phyloP scores from a whole-genome alignment of 2,113 vertebrate genomes.

The Myiozetetes cayanensis region DNA sequence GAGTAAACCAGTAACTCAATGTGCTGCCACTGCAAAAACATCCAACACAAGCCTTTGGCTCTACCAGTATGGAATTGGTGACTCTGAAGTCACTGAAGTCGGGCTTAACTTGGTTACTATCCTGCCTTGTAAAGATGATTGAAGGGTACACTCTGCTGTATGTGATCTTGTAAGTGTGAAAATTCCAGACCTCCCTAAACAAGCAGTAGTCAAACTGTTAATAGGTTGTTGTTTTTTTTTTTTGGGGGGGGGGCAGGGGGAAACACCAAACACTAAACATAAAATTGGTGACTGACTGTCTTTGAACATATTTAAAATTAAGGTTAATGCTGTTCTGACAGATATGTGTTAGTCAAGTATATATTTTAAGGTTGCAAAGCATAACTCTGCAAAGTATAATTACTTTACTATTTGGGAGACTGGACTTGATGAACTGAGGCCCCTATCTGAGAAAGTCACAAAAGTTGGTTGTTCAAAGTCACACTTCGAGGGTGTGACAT shows the following conservation, averaged over 20 bases:
- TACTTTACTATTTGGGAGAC: background rate
- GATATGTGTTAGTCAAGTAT: background rate
- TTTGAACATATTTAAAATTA: background rate
- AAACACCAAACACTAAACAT: background rate
- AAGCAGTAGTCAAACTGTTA: background rate
- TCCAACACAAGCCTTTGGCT: background rate
- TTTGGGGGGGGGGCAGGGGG: rapidly evolving
- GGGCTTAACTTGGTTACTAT: background rate
- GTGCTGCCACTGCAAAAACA: background rate
- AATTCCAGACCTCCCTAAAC: background rate
- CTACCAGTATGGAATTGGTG: background rate
- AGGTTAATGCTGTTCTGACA: background rate
- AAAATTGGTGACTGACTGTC: background rate
- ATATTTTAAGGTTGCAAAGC: background rate
- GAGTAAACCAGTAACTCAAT: background rate
- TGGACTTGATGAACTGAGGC: background rate
- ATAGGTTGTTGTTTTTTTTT: background rate
- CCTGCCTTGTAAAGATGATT: background rate
- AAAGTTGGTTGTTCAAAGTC: background rate
- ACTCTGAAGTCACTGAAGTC: background rate
- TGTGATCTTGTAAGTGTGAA: background rate
- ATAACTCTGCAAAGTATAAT: background rate
- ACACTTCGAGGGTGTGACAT: background rate
- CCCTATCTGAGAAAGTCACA: background rate
- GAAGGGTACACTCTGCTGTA: background rate